Evolutionary conservation across 1,140 invertebrate genomes (phyloP).

Genomic region (Berghia stephanieae): DNA sequence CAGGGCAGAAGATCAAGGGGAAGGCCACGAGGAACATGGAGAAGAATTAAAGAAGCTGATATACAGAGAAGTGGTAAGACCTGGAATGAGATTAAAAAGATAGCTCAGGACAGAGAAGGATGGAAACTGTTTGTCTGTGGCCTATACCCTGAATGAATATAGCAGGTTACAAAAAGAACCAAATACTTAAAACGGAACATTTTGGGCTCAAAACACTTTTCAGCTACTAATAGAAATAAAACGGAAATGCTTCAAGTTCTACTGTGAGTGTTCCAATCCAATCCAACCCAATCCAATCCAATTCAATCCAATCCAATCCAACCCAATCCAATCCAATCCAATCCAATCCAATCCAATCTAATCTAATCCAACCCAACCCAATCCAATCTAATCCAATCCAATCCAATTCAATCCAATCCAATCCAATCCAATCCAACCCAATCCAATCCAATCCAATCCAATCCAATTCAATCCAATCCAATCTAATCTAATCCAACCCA

Average conservation of each 20-base stretch:
- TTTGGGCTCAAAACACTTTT: no score
- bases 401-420: conserved; percentile 12
- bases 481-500: conserved; percentile 18
- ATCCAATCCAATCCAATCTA: conserved; percentile 31
- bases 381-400: conserved; percentile 32
- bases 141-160: no score
- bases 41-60: no score
- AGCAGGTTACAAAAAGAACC: no score
- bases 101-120: no score
- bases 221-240: no score
- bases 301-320: conserved; percentile 25
- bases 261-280: background rate
- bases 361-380: conserved; percentile 31
- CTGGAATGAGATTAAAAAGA: no score
- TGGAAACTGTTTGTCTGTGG: no score
- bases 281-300: conserved; percentile 18
- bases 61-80: no score
- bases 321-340: conserved; percentile 32
- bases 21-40: no score
- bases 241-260: background rate
- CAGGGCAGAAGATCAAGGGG: no score
- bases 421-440: conserved; percentile 25
- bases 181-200: no score
- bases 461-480: conserved; percentile 20
- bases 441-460: conserved; percentile 18